Conservation (phyloP, 1,140 invertebrate genomes). For the Wiebesia pumilae region DNA sequence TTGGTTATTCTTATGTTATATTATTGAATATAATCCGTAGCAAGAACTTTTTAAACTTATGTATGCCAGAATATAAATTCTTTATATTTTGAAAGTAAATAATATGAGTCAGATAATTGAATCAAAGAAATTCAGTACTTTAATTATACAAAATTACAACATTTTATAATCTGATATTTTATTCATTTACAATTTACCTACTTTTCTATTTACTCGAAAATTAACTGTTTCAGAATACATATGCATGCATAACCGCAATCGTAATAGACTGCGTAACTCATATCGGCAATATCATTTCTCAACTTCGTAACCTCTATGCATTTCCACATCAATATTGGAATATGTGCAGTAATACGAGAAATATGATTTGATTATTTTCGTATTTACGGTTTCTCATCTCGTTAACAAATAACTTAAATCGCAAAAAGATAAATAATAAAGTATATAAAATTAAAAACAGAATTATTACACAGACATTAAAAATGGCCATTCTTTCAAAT, state of each 20-base stretch:
- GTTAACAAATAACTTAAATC: too few species aligned
- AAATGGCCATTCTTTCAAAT: not conserved
- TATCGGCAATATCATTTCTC: not conserved
- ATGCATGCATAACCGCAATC: not conserved
- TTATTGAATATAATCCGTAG: too few species aligned
- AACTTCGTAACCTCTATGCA: not conserved
- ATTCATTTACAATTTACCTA: not conserved
- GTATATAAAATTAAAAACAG: too few species aligned
- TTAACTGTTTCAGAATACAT: not conserved
- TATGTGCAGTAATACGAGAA: not conserved
- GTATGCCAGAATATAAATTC: too few species aligned
- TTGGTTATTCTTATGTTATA: too few species aligned
- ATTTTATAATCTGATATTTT: not conserved
- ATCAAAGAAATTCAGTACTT: not conserved
- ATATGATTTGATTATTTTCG: not conserved
- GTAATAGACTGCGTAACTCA: not conserved
- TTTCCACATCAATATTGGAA: not conserved
- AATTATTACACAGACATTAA: too few species aligned
- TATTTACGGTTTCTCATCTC: not conserved
- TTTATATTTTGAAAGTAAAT: not conserved
- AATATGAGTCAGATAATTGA: not conserved
- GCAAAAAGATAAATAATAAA: too few species aligned
- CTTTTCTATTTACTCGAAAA: constrained; percentile 14
- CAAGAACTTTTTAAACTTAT: too few species aligned
- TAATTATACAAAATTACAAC: not conserved